Evolutionary conservation across 2,888 invertebrate genomes (phyloP), one percentile per base, ranked within the genome.

Genomic region (Sminthurides aquaticus): DNA sequence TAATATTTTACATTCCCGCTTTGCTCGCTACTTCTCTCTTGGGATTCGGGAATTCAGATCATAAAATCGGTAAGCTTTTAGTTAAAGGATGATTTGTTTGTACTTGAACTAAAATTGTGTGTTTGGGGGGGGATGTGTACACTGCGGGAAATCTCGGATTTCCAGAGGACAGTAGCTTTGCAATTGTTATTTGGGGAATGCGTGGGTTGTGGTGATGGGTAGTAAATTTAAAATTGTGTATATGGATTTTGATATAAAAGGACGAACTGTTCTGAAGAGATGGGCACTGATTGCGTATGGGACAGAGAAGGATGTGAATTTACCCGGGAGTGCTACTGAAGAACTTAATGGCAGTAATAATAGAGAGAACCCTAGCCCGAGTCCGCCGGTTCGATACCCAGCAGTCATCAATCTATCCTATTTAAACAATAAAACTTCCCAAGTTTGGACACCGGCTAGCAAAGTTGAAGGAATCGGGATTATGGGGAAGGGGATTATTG

Each of bases 241-340:
- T 43, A 43, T 11, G 8, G 11, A 43, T 43, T 43, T 22, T 48
- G 22, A 25, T 24, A 65, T 28, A 52, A 62, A 71, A 91, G 91
- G 90, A 80, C 87, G 91, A 79, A 92, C 92, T 67, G 87, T 89
- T 71, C 84, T 96, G 76, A 89, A 91, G 82, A 91, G 90, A 79
- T 96, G 95, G 96, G 90, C 92, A 69, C 84, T 96, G 78, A 88
- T 91, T 77, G 85, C 95, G 78, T 92, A 94, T 79, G 96, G 96
- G 75, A 95, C 95, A 66, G 87, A 83, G 68, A 81, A 80, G 61
- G 76, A 80, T 70, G 81, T 82, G 26, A 68, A 68, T 60, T 25
- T 27, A 49, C 28, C 57, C 55, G 48, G 49, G 27, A 49, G 29
- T 58, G 49, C 57, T 8, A 52, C 20, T 22, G 1, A 52, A 24